A percentile compares a stretch with the other conserved stretches of the same genome.
phyloP scores from a whole-genome alignment of 1,140 invertebrate species.

The Rhopalosiphum padi region DNA sequence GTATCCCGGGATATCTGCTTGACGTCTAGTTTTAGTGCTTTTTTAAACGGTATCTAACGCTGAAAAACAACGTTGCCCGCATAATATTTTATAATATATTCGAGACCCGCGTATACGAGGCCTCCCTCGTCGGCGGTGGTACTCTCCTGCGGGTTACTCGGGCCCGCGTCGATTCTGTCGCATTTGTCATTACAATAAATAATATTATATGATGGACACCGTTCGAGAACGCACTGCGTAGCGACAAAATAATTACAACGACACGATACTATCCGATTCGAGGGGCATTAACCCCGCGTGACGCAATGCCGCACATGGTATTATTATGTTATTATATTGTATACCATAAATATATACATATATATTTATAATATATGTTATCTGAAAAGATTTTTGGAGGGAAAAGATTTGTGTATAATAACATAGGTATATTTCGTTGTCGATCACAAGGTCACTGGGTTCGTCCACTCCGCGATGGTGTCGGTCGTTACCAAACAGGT shows the following conservation, averaged over 20 bases:
- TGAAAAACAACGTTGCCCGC: not conserved
- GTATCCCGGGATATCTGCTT: too few relatives aligned
- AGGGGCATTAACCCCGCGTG: constrained; percentile 27
- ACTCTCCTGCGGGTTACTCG: not conserved
- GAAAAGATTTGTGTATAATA: not conserved
- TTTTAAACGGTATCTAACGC: not conserved
- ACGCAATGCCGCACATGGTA: not conserved
- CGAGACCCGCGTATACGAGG: not conserved
- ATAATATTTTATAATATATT: not conserved
- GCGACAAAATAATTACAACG: not conserved
- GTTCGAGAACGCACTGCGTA: not conserved
- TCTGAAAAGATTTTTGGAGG: constrained; percentile 17
- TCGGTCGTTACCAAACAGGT: constrained; percentile 1
- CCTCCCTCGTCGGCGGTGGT: not conserved
- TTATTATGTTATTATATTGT: not conserved
- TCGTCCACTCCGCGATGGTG: constrained; percentile 4
- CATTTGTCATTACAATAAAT: constrained; percentile 10
- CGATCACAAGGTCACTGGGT: constrained; percentile 47
- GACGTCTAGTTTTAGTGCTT: too few relatives aligned
- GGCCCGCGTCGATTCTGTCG: not conserved
- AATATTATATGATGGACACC: not conserved
- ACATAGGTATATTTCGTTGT: not conserved
- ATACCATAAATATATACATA: not conserved
- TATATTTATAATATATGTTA: not conserved
- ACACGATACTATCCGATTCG: not conserved